These are phyloP conservation scores for Caenorhabditis tropicalis DNA, from an alignment of 1,140 invertebrate genomes.

Conservation along the genomic window DNA sequence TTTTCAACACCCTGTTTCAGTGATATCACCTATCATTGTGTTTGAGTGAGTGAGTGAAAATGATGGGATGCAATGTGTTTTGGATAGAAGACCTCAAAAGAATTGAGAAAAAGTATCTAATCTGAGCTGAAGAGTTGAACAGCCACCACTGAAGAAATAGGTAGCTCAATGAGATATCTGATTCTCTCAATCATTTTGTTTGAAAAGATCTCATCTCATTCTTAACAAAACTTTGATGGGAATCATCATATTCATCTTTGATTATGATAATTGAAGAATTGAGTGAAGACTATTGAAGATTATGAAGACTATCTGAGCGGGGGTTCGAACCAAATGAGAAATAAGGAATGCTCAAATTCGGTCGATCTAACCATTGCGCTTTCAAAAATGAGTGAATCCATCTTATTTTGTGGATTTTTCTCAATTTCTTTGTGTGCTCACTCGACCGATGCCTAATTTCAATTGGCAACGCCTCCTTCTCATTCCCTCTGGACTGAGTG, in stretches of 20 bases:
- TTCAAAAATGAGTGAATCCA: not conserved
- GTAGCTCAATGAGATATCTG: not conserved
- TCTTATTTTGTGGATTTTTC: not conserved
- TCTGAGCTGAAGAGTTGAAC: conserved; percentile 3
- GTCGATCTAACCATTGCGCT: too few species aligned
- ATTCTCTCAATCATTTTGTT: not conserved
- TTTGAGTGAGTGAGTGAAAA: not conserved
- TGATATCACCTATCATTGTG: conserved; percentile 30
- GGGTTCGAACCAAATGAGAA: too few species aligned
- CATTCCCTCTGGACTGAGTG: conserved; percentile 8
- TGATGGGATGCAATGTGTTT: conserved; percentile 3
- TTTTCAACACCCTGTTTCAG: not conserved
- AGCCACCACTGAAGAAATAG: not conserved
- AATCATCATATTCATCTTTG: too few species aligned
- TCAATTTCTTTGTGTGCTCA: conserved; percentile 25
- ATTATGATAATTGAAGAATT: too few species aligned
- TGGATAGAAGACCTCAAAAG: not conserved
- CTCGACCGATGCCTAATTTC: conserved; percentile 29
- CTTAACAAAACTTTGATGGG: too few species aligned
- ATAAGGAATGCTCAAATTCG: too few species aligned
- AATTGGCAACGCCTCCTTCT: conserved; percentile 39
- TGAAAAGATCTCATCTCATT: too few species aligned
- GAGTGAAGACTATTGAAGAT: too few species aligned
- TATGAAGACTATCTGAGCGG: too few species aligned
- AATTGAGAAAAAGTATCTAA: not conserved